Evolutionary conservation across 2,888 invertebrate species (phyloP), one percentile per base, ranked within the genome.

Genomic region (Dicycla oo): DNA sequence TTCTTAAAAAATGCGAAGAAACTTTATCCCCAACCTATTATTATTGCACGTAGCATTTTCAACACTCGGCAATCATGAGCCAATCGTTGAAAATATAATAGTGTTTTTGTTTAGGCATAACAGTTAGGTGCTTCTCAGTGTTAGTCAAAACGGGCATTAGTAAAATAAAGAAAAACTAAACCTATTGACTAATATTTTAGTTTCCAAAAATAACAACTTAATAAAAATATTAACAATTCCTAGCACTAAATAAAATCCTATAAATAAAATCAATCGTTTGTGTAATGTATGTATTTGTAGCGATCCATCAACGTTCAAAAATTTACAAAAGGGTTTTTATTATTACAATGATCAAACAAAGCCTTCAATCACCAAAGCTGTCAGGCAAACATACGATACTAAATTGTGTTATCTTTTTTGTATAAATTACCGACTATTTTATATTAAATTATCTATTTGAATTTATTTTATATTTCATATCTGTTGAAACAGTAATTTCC

Each of bases 231-330:
- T 18, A 54, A 54, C 18, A 53, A 53, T 26, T 53, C 18, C n/a
- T 47, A 62, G 10, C 45, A 2, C 23, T 23, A 23, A 11, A 38
- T 30, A 45, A 54, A 67, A 60, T 34, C n/a, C 57, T 30, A 53
- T 56, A 62, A 43, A 67, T 63, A 78, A 68, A 75, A 60, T 38
- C 43, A 67, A 38, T 64, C 56, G 64, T 45, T n/a, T 62, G 67
- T 71, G 47, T 75, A 70, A 70, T 75, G 63, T 65, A 72, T 73
- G 34, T 81, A 78, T 80, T 69, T 82, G 64, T 69, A 56, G 34
- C 84, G 81, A 92, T 91, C 91, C 86, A 91, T 92, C 91, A 91
- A 85, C 85, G 80, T 87, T 86, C 72, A 73, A 83, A 87, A 84
- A 78, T 86, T 77, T 82, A 82, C 61, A 75, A 81, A 82, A 74